Evolutionary conservation across 2,888 invertebrate species (phyloP).

Genomic region (Limnephilus lunatus): DNA sequence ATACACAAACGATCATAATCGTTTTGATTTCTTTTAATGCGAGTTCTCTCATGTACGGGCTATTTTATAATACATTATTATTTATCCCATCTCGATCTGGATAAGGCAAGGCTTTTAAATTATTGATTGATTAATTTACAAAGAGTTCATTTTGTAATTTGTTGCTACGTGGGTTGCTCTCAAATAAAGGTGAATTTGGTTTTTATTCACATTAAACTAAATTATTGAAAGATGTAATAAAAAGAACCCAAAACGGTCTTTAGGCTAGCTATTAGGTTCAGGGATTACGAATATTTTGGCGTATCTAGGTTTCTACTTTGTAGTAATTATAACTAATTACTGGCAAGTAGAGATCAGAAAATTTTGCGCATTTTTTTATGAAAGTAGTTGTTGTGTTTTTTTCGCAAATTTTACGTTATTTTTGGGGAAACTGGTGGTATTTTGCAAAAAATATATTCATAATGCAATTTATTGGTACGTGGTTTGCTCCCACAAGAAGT

Average conservation of each 20-base stretch:
- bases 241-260: too few species aligned
- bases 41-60: conserved; percentile 11
- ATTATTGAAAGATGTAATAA: too few species aligned
- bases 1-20: conserved; percentile 28
- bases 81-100: conserved; percentile 20
- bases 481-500: too few species aligned
- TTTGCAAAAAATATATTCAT: not conserved
- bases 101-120: not conserved
- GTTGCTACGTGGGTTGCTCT: not conserved
- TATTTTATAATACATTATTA: not conserved
- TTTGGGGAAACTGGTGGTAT: too few species aligned
- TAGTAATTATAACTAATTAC: too few species aligned
- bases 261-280: too few species aligned
- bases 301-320: too few species aligned
- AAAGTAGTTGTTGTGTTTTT: too few species aligned
- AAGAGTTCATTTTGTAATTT: not conserved
- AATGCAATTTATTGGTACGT: not conserved
- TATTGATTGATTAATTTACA: conserved; percentile 20
- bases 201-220: not conserved
- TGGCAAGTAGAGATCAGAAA: too few species aligned
- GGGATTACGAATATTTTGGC: too few species aligned
- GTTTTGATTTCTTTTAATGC: conserved; percentile 18
- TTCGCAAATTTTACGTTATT: too few species aligned
- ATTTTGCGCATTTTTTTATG: too few species aligned
- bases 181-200: not conserved